Conservation (phyloP, 1,140 invertebrate species). For the Hypsibius dujardini region DNA sequence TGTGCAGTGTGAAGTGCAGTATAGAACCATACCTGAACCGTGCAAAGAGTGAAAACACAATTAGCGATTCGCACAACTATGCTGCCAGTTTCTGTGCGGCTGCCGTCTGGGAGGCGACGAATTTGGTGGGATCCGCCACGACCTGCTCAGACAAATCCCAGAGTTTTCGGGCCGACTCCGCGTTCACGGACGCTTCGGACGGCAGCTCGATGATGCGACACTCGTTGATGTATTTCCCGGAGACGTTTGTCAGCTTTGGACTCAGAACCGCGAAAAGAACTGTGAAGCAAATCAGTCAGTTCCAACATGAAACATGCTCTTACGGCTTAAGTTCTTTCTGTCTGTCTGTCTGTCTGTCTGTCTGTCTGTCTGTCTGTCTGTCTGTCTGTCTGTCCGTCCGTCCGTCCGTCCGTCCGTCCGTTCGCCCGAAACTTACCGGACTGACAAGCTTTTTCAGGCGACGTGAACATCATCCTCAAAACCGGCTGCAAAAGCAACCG, state of each 20-base stretch:
- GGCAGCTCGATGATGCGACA: not conserved
- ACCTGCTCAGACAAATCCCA: not conserved
- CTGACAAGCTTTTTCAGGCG: constrained; percentile 50
- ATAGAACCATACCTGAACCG: no score
- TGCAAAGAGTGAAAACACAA: no score
- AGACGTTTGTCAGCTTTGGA: constrained; percentile 42
- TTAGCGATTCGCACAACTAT: no score
- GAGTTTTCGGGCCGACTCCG: not conserved
- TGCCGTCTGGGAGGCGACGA: no score
- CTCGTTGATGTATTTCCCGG: constrained; percentile 48
- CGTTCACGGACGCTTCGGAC: not conserved
- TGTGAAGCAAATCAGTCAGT: not conserved
- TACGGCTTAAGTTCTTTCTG: no score
- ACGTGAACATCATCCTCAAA: constrained; percentile 56
- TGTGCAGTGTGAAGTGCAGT: no score
- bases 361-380: no score
- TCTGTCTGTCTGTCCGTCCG: no score
- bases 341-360: no score
- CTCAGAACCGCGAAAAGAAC: constrained; percentile 52
- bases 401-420: no score
- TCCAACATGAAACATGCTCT: not conserved
- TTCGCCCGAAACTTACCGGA: constrained; percentile 33
- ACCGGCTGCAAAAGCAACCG: constrained; percentile 48
- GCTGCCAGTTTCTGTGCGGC: no score
- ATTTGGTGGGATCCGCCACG: not conserved